These are phyloP conservation scores for Crypturellus undulatus DNA, from an alignment of 2,113 vertebrate species.

Conservation along the genomic window DNA sequence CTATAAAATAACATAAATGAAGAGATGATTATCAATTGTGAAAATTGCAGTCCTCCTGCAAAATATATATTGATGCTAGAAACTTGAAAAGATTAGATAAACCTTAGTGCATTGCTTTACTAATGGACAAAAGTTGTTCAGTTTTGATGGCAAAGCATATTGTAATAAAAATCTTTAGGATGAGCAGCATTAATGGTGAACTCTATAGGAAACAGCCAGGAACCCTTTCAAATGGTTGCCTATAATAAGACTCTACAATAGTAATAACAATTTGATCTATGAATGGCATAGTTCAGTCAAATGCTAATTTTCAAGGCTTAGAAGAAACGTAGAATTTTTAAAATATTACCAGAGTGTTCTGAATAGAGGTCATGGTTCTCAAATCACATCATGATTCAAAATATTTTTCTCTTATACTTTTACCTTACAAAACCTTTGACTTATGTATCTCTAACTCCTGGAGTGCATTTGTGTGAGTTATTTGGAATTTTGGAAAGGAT, in stretches of 20 bases:
- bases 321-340: neutral
- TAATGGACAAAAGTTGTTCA: neutral
- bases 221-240: neutral
- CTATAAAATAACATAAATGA: slow-evolving; percentile 15
- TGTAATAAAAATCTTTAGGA: neutral
- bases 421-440: neutral
- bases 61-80: neutral
- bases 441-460: neutral
- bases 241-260: neutral
- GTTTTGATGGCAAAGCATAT: neutral
- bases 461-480: neutral
- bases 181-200: neutral
- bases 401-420: neutral
- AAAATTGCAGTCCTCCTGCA: neutral
- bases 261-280: neutral
- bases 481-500: neutral
- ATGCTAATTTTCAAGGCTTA: neutral
- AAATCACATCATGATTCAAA: neutral
- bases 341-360: neutral
- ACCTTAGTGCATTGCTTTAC: neutral
- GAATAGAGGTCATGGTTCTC: neutral
- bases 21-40: neutral
- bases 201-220: neutral
- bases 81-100: neutral
- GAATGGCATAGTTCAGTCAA: neutral